These are phyloP conservation scores for Tautogolabrus adspersus DNA, from an alignment of 2,113 vertebrate genomes.

Conservation along the genomic window DNA sequence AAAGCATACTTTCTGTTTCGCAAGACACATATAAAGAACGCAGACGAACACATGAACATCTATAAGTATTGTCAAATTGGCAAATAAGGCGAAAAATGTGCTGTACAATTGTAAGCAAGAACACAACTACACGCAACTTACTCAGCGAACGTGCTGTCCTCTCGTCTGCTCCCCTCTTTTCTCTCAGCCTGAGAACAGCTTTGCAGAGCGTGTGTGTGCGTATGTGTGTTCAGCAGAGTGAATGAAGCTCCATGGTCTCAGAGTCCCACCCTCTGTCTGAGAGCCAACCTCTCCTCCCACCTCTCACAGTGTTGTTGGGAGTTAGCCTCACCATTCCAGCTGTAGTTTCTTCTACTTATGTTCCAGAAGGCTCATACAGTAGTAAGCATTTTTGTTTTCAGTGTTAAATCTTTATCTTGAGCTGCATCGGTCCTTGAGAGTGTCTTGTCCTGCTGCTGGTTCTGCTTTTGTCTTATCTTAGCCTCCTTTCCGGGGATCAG, in stretches of 20 bases:
- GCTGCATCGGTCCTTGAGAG: background rate
- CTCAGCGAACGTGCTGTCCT: slow-evolving; percentile 50
- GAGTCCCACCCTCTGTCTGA: slow-evolving; percentile 65
- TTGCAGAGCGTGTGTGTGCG: slow-evolving; percentile 40
- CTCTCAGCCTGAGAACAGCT: slow-evolving; percentile 66
- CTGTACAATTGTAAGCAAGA: slow-evolving; percentile 4
- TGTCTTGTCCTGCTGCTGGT: background rate
- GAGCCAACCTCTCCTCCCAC: slow-evolving; percentile 74
- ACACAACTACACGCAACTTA: slow-evolving; percentile 57
- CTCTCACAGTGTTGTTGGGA: slow-evolving; percentile 56
- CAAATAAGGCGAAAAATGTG: background rate
- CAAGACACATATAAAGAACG: background rate
- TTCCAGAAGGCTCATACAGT: slow-evolving; percentile 22
- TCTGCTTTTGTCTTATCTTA: slow-evolving; percentile 2
- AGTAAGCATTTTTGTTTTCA: slow-evolving; percentile 8
- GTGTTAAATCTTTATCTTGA: background rate
- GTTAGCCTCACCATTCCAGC: slow-evolving; percentile 47
- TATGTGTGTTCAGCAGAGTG: slow-evolving; percentile 76
- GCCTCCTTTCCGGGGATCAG: slow-evolving; percentile 55
- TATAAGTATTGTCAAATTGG: background rate
- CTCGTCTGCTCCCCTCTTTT: slow-evolving; percentile 53
- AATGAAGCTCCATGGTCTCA: slow-evolving; percentile 81
- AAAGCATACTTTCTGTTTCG: background rate
- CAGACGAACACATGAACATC: background rate
- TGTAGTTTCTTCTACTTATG: slow-evolving; percentile 9